phyloP scores from a whole-genome alignment of 2,113 vertebrate genomes.

The Perca schrenkii region DNA sequence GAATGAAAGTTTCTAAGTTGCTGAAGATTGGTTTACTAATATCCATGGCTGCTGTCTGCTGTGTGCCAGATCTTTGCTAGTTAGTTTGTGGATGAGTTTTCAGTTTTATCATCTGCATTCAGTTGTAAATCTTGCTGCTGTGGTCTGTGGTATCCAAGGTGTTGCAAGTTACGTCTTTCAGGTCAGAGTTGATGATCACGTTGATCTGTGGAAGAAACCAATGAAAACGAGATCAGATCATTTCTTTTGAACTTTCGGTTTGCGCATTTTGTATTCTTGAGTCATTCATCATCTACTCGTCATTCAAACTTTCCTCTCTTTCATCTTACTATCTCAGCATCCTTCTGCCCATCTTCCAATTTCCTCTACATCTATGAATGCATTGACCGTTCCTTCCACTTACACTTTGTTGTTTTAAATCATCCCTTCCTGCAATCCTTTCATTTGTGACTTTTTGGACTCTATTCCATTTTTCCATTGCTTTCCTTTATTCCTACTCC shows the following conservation, averaged over 20 bases:
- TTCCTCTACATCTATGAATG: neutral
- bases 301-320: neutral
- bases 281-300: neutral
- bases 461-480: neutral
- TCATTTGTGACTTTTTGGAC: neutral
- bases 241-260: neutral
- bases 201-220: constrained; percentile 50
- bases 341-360: neutral
- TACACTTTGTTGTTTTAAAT: neutral
- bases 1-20: neutral
- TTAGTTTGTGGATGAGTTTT: neutral
- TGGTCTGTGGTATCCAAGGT: neutral
- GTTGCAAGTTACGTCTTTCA: neutral
- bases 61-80: neutral
- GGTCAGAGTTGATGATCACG: constrained; percentile 19
- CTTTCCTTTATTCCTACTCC: neutral
- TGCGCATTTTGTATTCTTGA: neutral
- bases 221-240: neutral
- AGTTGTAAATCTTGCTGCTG: neutral
- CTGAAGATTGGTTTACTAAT: neutral
- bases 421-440: neutral
- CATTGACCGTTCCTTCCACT: neutral
- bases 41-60: constrained; percentile 41
- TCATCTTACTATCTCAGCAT: neutral
- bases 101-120: neutral